Evolutionary conservation across 1,140 invertebrate genomes (phyloP).

Genomic region (Pseudomyrmex gracilis): DNA sequence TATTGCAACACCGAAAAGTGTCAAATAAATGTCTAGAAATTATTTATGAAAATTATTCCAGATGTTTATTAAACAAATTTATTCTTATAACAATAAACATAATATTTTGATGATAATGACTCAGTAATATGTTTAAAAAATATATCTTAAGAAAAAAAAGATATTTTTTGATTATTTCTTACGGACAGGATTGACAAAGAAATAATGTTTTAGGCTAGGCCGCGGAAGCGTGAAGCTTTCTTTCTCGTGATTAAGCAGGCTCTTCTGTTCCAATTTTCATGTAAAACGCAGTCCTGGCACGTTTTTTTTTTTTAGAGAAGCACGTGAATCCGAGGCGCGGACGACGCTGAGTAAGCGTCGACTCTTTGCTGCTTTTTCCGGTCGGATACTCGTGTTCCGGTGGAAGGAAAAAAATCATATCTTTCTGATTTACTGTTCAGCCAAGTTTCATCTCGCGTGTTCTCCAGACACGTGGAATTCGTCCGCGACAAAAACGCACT

Average conservation of each 20-base stretch:
- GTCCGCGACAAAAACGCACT: slow-evolving; percentile 40
- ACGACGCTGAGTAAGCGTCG: slow-evolving; percentile 70
- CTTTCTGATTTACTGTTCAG: slow-evolving; percentile 72
- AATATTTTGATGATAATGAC: slow-evolving; percentile 20
- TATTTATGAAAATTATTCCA: slow-evolving; percentile 39
- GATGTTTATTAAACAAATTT: slow-evolving; percentile 23
- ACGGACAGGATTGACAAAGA: neutral
- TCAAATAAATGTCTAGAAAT: slow-evolving; percentile 54
- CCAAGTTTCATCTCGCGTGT: slow-evolving; percentile 62
- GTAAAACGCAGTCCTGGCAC: slow-evolving; percentile 31
- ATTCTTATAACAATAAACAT: slow-evolving; percentile 26
- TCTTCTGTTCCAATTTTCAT: slow-evolving; percentile 54
- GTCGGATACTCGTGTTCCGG: slow-evolving; percentile 73
- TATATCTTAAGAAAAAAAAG: too few relatives aligned
- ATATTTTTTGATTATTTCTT: neutral
- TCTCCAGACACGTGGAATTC: slow-evolving; percentile 40
- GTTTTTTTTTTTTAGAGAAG: slow-evolving; percentile 45
- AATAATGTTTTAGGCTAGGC: slow-evolving; percentile 31
- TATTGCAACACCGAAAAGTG: slow-evolving; percentile 44
- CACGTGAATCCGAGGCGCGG: slow-evolving; percentile 16
- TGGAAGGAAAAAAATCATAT: slow-evolving; percentile 71
- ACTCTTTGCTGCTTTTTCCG: slow-evolving; percentile 66
- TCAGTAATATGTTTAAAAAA: neutral
- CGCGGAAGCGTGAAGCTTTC: slow-evolving; percentile 8
- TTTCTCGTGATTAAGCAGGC: slow-evolving; percentile 40